Base-by-base conservation (phyloP, 2,797 vertebrate species). In the Melopsittacus undulatus region DNA sequence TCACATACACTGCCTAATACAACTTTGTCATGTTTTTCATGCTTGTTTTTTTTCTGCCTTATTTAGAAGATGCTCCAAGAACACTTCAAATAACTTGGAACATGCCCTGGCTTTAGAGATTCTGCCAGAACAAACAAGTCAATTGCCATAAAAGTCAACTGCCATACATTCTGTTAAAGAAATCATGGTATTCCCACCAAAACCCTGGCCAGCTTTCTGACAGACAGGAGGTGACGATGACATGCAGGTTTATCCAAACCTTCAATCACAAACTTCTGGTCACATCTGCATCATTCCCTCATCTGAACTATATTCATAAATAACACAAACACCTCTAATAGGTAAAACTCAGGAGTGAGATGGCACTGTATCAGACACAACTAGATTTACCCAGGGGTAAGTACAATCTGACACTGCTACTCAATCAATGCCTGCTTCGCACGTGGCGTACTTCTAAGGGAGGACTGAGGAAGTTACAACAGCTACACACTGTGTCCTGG, bases 331-430 rank as follows among this genome's bases (percentile, higher is more conserved):
- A 64, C 27, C 45, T 64, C 54, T 9, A 30, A 38, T 1, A 54
- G 51, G 24, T 16, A 17, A 74, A 72, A 36, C 4, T 22, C 32
- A 12, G 0, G 4, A 79, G 16, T 20, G 16, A 70, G 72, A 83
- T 59, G 40, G n/a, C 21, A 7, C 7, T 22, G 43, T 21, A 72
- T 17, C 38, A 52, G 43, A 45, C 34, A 49, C 7, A 34, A 13
- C 16, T 1, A 30, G 22, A 72, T 13, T 62, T 17, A 56, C 22
- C 3, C 22, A 13, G 2, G 0, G 9, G 40, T 26, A 59, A 64
- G 38, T 16, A 19, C 10, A 49, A 13, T 2, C 16, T 3, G 23
- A n/a, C 0, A 13, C 8, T 20, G 36, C 64, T 27, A 19, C 5
- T 15, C 9, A 40, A 40, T 5, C 8, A n/a, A 15, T 0, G 38